These are phyloP conservation scores for human DNA, from an alignment of 2,113 vertebrate species.

Conservation along the genomic window DNA sequence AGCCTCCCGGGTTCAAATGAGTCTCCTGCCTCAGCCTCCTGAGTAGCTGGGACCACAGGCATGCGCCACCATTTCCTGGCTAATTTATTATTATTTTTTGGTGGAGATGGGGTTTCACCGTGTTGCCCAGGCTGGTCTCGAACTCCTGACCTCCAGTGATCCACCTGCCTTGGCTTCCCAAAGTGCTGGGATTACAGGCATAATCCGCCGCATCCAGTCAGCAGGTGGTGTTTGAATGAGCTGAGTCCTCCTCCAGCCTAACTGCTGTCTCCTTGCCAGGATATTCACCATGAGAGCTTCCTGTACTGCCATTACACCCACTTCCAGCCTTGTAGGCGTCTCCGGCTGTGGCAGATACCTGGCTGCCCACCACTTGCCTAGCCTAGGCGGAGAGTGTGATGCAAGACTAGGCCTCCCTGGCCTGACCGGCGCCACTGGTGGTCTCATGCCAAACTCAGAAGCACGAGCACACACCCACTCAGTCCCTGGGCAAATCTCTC, in stretches of 20 bases:
- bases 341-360: neutral
- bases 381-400: neutral
- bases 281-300: too few species aligned
- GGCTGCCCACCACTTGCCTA: neutral
- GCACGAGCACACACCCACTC: neutral
- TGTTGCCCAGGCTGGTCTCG: too few species aligned
- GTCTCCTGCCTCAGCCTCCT: too few species aligned
- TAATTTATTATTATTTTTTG: too few species aligned
- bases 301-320: neutral
- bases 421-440: rapidly evolving
- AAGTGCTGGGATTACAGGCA: too few species aligned
- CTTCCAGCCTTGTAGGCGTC: neutral
- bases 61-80: rapidly evolving
- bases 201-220: too few species aligned
- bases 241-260: neutral
- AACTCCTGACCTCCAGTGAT: too few species aligned
- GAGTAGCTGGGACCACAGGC: too few species aligned
- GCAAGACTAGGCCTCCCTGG: rapidly evolving
- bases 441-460: neutral
- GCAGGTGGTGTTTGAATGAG: neutral
- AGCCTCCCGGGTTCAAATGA: too few species aligned
- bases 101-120: too few species aligned
- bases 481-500: neutral
- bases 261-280: neutral
- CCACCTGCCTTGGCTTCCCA: too few species aligned